These are phyloP conservation scores for Agrilus mali DNA, from an alignment of 2,888 invertebrate species.

Conservation along the genomic window DNA sequence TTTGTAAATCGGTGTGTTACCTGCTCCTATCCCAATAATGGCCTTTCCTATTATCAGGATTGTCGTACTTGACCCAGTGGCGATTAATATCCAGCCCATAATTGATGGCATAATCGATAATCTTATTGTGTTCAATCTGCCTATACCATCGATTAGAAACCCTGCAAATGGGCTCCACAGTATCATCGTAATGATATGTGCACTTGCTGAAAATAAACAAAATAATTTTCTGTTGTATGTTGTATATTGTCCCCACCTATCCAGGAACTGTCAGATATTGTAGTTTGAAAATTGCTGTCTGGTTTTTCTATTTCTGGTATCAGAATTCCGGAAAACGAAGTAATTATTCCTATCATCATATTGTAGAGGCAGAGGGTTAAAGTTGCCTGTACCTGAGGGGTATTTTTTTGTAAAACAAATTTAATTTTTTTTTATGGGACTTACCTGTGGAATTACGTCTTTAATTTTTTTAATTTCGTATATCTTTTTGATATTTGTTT, in stretches of 20 bases:
- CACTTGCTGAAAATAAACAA: no score
- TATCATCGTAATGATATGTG: no score
- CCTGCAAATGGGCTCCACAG: slow-evolving; percentile 35
- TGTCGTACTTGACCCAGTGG: slow-evolving; percentile 36
- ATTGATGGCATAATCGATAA: slow-evolving; percentile 41
- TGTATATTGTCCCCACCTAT: slow-evolving; percentile 28
- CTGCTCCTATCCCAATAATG: slow-evolving; percentile 41
- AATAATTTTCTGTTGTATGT: no score
- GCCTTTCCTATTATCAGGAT: slow-evolving; percentile 35
- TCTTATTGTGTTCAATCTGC: slow-evolving; percentile 42
- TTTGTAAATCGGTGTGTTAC: slow-evolving; percentile 16
- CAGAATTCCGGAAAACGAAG: slow-evolving; percentile 40
- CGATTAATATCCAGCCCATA: slow-evolving; percentile 43
- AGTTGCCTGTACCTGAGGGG: no score
- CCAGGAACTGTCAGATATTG: slow-evolving; percentile 34
- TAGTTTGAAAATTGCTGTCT: slow-evolving; percentile 24
- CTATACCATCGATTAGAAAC: slow-evolving; percentile 43
- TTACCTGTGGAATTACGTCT: neutral
- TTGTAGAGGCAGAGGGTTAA: no score
- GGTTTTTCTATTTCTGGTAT: slow-evolving; percentile 27
- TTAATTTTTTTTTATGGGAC: neutral
- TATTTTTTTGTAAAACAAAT: no score
- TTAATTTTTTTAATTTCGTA: slow-evolving; percentile 28
- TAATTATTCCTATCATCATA: slow-evolving; percentile 28
- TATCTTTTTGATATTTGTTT: slow-evolving; percentile 24